Evolutionary conservation across 2,797 vertebrate genomes (phyloP).

Genomic region (Sebastes goodei): DNA sequence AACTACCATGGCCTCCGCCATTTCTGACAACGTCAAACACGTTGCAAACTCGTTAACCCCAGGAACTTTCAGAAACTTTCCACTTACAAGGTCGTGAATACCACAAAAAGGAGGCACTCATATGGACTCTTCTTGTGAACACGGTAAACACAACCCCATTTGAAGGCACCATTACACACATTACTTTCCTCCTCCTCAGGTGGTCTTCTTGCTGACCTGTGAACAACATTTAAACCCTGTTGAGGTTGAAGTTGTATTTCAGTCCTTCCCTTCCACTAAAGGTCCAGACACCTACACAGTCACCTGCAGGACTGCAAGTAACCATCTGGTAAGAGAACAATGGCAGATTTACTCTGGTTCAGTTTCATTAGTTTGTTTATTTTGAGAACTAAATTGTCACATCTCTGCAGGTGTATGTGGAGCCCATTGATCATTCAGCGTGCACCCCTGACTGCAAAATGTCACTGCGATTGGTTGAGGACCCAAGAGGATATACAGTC

Average conservation of each 20-base stretch:
- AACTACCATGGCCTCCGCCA: too few species aligned
- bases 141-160: too few species aligned
- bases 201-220: slow-evolving; percentile 72
- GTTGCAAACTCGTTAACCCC: too few species aligned
- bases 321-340: slow-evolving; percentile 76
- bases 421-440: slow-evolving; percentile 58
- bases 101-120: accelerated
- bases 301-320: slow-evolving; percentile 61
- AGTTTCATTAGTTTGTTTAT: background rate
- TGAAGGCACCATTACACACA: too few species aligned
- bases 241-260: slow-evolving; percentile 80
- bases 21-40: too few species aligned
- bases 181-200: slow-evolving; percentile 57
- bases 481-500: slow-evolving; percentile 79
- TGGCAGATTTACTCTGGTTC: background rate
- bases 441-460: slow-evolving; percentile 76
- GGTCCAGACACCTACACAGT: slow-evolving; percentile 80
- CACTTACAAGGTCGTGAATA: too few species aligned
- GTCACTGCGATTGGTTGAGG: slow-evolving; percentile 69
- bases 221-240: slow-evolving; percentile 56
- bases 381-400: background rate
- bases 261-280: slow-evolving; percentile 70
- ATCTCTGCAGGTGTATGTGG: slow-evolving; percentile 73
- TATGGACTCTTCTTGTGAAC: too few species aligned
- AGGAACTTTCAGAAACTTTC: too few species aligned